phyloP scores from a whole-genome alignment of 2,113 vertebrate genomes.

The Aphelocoma coerulescens region DNA sequence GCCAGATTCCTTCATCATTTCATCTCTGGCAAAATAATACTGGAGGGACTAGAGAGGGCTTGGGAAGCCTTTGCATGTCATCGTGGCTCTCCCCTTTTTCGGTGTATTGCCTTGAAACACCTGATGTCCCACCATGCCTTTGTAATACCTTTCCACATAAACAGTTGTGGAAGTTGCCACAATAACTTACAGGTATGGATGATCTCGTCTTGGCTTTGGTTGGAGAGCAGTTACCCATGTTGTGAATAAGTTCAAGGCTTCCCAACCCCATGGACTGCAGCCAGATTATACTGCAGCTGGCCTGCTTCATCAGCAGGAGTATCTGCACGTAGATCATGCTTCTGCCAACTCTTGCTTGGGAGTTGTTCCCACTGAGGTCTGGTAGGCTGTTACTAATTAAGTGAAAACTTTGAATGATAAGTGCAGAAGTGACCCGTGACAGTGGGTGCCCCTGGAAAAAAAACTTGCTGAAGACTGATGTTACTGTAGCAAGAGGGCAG shows the following conservation, averaged over 20 bases:
- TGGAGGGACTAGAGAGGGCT: not conserved
- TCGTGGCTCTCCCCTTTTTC: not conserved
- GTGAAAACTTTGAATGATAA: not conserved
- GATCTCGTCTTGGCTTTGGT: not conserved
- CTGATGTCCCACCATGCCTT: not conserved
- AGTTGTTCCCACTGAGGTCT: not conserved
- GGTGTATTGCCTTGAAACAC: not conserved
- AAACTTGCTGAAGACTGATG: not conserved
- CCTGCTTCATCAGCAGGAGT: not conserved
- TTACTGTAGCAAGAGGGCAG: not conserved
- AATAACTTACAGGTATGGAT: not conserved
- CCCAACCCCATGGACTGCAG: not conserved
- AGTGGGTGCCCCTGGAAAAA: not conserved
- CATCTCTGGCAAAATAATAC: not conserved
- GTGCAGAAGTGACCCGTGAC: not conserved
- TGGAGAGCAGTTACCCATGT: not conserved
- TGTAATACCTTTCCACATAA: not conserved
- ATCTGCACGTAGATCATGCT: not conserved
- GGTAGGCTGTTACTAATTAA: not conserved
- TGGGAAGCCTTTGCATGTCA: not conserved
- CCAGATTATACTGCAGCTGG: not conserved
- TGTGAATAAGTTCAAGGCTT: not conserved
- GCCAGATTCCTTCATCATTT: not conserved
- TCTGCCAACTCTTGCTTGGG: not conserved
- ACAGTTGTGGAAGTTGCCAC: rapidly evolving